Percentiles rank a stretch among this genome's conserved stretches.
phyloP scores from a whole-genome alignment of 2,888 invertebrate species.

The Camponotus fellah region DNA sequence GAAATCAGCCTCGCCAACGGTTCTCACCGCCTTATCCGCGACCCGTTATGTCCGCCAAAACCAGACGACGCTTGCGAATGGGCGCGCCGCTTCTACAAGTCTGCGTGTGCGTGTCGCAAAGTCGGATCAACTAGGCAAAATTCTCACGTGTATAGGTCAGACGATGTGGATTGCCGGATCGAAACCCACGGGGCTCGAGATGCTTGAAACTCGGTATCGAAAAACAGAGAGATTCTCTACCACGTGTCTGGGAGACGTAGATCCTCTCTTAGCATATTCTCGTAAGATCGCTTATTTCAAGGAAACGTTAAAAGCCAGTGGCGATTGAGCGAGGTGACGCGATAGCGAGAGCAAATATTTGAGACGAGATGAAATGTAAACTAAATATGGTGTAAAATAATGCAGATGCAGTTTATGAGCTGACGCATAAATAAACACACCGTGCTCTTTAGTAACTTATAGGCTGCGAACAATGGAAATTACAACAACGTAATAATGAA shows the following conservation, averaged over 20 bases:
- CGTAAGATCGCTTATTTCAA: constrained; percentile 6
- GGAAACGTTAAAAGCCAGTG: constrained; percentile 3
- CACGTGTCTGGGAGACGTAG: constrained; percentile 9
- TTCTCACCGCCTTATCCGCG: constrained; percentile 42
- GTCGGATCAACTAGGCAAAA: constrained; percentile 76
- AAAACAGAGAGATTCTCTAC: constrained; percentile 62
- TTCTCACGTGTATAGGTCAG: constrained; percentile 74
- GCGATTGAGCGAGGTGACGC: constrained; percentile 6
- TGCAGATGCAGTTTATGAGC: constrained; percentile 30
- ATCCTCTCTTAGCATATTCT: constrained; percentile 2
- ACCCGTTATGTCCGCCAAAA: constrained; percentile 69
- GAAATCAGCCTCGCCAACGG: constrained; percentile 36
- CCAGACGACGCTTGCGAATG: constrained; percentile 62
- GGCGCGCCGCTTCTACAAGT: constrained; percentile 56
- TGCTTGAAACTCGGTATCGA: constrained; percentile 61
- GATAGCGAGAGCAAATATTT: neutral
- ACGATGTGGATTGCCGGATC: constrained; percentile 72
- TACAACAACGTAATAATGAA: constrained; percentile 50
- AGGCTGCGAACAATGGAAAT: constrained; percentile 33
- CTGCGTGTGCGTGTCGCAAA: constrained; percentile 61
- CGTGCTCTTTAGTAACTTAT: constrained; percentile 33
- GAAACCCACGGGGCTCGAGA: constrained; percentile 73
- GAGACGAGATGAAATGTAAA: neutral
- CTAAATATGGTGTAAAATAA: constrained; percentile 8
- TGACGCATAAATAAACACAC: constrained; percentile 42